phyloP scores from a whole-genome alignment of 2,888 invertebrate genomes.

The Pachydiplax longipennis region DNA sequence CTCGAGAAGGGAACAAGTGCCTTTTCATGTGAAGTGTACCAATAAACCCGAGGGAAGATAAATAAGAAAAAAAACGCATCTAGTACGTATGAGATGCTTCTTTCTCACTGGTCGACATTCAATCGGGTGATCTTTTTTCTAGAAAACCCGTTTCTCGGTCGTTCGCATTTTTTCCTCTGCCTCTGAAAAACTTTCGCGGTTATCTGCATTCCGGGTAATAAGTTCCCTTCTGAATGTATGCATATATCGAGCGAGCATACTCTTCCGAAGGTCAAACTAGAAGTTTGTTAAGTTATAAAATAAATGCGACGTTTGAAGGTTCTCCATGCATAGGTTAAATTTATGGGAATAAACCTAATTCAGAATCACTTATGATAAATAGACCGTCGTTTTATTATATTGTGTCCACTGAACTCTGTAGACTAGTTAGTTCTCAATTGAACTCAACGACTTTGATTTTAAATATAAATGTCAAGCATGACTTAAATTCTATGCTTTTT shows the following conservation, averaged over 20 bases:
- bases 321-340: too few relatives aligned
- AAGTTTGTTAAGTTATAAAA: neutral
- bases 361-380: too few relatives aligned
- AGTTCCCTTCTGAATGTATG: neutral
- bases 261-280: neutral
- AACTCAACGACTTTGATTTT: too few relatives aligned
- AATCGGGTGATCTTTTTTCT: neutral
- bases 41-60: neutral
- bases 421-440: too few relatives aligned
- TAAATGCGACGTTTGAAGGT: too few relatives aligned
- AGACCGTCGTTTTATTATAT: too few relatives aligned
- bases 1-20: neutral
- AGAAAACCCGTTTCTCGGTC: neutral
- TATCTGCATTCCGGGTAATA: neutral
- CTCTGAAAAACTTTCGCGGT: neutral
- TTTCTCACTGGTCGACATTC: neutral
- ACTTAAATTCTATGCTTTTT: too few relatives aligned
- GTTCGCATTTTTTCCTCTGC: neutral
- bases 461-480: too few relatives aligned
- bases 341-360: too few relatives aligned
- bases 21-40: neutral
- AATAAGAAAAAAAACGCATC: neutral
- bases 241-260: neutral
- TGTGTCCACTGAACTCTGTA: too few relatives aligned
- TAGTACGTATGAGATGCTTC: neutral